These are phyloP conservation scores for Ectropis crepuscularia DNA, from an alignment of 2,888 invertebrate species.

Conservation along the genomic window DNA sequence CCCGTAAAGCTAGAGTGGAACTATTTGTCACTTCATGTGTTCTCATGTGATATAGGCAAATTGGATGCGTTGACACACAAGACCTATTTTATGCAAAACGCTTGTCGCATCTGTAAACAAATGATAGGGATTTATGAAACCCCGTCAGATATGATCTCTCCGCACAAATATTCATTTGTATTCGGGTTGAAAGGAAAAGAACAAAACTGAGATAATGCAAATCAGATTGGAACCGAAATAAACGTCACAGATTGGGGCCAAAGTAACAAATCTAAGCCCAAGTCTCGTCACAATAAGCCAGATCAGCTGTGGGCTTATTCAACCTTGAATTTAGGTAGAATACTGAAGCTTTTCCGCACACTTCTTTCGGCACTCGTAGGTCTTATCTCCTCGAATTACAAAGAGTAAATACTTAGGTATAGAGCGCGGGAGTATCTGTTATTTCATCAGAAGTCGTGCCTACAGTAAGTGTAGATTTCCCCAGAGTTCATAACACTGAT, in stretches of 20 bases:
- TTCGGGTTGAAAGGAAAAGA: conserved; percentile 11
- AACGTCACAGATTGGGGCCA: neutral
- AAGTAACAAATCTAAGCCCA: conserved; percentile 3
- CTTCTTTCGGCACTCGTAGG: neutral
- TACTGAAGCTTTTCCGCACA: neutral
- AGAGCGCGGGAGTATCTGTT: conserved; percentile 25
- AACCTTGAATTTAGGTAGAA: conserved; percentile 1
- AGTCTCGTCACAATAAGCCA: neutral
- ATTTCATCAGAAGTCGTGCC: conserved; percentile 47
- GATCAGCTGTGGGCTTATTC: conserved; percentile 7
- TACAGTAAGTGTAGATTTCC: conserved; percentile 65
- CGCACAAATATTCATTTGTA: conserved; percentile 23
- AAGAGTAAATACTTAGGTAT: conserved; percentile 16
- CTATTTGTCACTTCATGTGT: conserved; percentile 33
- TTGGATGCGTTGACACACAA: conserved; percentile 32
- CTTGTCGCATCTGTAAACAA: conserved; percentile 18
- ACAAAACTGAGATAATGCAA: conserved; percentile 7
- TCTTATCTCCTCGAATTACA: conserved; percentile 14
- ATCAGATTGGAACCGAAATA: conserved; percentile 11
- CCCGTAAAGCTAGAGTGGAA: conserved; percentile 33
- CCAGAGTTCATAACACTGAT: conserved; percentile 61
- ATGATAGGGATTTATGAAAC: conserved; percentile 35
- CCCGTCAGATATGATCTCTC: conserved; percentile 27
- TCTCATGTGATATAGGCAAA: conserved; percentile 29
- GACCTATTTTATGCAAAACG: conserved; percentile 32